These are phyloP conservation scores for Anguilla obscura DNA, from an alignment of 2,797 vertebrate genomes.

Conservation along the genomic window DNA sequence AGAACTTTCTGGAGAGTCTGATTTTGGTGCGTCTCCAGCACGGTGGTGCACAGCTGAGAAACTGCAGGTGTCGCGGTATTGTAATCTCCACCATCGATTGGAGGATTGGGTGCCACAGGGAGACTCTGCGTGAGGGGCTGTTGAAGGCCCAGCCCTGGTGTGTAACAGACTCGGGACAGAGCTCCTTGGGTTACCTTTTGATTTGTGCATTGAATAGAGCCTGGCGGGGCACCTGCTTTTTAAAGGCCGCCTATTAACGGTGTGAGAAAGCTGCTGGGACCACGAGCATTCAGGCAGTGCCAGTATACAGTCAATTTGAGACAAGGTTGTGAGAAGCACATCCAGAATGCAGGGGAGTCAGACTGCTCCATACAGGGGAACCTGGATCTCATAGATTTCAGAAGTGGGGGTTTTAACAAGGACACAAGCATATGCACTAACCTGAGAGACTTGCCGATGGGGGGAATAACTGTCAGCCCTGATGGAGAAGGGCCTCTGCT, in stretches of 20 bases:
- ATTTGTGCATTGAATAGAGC: not conserved
- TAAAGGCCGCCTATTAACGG: not conserved
- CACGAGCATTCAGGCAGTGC: not conserved
- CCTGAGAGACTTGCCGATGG: too few relatives aligned
- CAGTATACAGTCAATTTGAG: not conserved
- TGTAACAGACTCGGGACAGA: constrained; percentile 2
- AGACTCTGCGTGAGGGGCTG: not conserved
- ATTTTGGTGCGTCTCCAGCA: not conserved
- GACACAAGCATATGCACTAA: too few relatives aligned
- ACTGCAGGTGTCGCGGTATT: not conserved
- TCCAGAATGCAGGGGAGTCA: too few relatives aligned
- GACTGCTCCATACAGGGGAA: not conserved
- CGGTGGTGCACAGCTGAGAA: not conserved
- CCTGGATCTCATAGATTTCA: not conserved
- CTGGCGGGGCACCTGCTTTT: not conserved
- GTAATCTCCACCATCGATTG: constrained; percentile 8
- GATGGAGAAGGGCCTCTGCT: too few relatives aligned
- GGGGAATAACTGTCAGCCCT: too few relatives aligned
- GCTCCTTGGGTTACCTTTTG: constrained; percentile 15
- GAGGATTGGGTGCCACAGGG: not conserved
- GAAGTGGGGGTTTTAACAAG: too few relatives aligned
- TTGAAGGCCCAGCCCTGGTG: not conserved
- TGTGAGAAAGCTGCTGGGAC: not conserved
- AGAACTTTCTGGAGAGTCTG: not conserved
- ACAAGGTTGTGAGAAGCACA: too few relatives aligned